These are phyloP conservation scores for Caenorhabditis zanzibari DNA, from an alignment of 2,888 invertebrate species.

Conservation along the genomic window DNA sequence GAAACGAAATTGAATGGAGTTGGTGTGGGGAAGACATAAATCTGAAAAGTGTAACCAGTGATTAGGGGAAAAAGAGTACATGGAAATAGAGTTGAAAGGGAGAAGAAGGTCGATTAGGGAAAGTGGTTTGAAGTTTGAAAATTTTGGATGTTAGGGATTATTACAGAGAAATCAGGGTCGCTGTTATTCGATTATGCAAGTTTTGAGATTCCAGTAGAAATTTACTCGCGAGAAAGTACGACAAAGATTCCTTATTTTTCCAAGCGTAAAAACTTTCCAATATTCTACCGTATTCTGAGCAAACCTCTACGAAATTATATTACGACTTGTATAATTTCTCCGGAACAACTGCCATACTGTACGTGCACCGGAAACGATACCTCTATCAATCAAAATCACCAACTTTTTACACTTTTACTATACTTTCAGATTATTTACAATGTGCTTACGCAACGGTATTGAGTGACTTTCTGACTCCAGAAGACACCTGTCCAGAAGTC, in stretches of 20 bases:
- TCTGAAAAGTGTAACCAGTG: slow-evolving; percentile 59
- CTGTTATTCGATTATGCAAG: too few relatives aligned
- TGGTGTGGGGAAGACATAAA: slow-evolving; percentile 29
- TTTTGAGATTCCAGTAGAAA: too few relatives aligned
- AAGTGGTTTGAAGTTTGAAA: slow-evolving; percentile 30
- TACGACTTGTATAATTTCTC: not conserved
- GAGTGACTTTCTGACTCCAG: slow-evolving; percentile 13
- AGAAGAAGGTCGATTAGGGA: slow-evolving; percentile 51
- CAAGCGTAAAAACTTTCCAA: not conserved
- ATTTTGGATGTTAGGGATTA: not conserved
- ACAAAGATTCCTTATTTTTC: too few relatives aligned
- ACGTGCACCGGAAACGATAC: not conserved
- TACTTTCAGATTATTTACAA: slow-evolving; percentile 41
- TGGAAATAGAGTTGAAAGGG: not conserved
- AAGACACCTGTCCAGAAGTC: slow-evolving; percentile 21
- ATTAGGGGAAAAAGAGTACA: slow-evolving; percentile 20
- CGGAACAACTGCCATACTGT: not conserved
- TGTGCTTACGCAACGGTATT: slow-evolving; percentile 30
- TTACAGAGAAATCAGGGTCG: not conserved
- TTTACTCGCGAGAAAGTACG: too few relatives aligned
- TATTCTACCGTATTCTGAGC: not conserved
- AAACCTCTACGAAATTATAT: not conserved
- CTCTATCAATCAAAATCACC: slow-evolving; percentile 10
- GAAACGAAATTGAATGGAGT: slow-evolving; percentile 14
- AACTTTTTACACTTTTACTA: slow-evolving; percentile 7